Evolutionary conservation across 2,113 vertebrate genomes (phyloP).

Genomic region (Cyanoliseus patagonus): DNA sequence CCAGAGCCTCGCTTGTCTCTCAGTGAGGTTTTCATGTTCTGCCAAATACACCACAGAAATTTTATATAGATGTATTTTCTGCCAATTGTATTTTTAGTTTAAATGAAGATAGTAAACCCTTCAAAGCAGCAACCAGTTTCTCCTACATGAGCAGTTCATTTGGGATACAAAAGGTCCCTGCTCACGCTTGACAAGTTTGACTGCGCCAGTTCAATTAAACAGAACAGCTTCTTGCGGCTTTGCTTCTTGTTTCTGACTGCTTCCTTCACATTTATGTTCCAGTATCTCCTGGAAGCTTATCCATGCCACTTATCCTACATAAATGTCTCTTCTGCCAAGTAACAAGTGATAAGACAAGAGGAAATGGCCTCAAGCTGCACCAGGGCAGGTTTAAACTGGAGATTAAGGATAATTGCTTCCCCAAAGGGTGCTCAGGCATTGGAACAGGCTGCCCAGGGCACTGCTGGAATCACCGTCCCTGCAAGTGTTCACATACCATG

Average conservation of each 20-base stretch:
- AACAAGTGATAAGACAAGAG: not conserved
- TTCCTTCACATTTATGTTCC: not conserved
- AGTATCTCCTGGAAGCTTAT: not conserved
- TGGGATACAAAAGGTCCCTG: not conserved
- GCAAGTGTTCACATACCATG: not conserved
- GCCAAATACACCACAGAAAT: not conserved
- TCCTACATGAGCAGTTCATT: not conserved
- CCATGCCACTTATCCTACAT: not conserved
- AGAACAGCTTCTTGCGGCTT: not conserved
- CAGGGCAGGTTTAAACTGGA: not conserved
- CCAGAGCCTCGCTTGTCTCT: not conserved
- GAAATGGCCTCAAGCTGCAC: not conserved
- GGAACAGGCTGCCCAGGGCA: not conserved
- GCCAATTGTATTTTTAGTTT: not conserved
- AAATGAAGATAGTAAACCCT: not conserved
- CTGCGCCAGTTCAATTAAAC: not conserved
- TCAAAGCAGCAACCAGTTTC: not conserved
- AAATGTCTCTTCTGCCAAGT: not conserved
- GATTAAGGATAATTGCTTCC: not conserved
- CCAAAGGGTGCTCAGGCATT: not conserved
- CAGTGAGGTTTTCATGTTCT: not conserved
- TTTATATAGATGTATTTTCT: not conserved
- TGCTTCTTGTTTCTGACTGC: not conserved
- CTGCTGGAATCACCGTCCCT: not conserved
- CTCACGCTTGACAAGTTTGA: not conserved